These are phyloP conservation scores for Diogma glabrata DNA, from an alignment of 2,888 invertebrate species.

Conservation along the genomic window DNA sequence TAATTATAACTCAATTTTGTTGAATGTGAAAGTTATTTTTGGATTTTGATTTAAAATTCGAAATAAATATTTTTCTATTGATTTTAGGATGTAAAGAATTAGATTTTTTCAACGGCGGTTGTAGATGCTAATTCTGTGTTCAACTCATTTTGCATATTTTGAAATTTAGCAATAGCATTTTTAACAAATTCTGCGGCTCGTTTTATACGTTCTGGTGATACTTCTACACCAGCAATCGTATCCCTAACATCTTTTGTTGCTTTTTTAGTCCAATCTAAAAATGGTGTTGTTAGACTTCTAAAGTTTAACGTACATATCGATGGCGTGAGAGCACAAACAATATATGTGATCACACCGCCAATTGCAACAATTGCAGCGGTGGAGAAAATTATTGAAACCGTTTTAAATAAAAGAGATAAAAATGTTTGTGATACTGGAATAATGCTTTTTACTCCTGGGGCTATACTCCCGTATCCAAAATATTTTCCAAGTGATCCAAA, in stretches of 20 bases:
- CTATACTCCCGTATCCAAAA: background rate
- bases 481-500: background rate
- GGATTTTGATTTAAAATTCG: too few relatives aligned
- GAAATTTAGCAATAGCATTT: constrained; percentile 44
- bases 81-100: too few relatives aligned
- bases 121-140: too few relatives aligned
- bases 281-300: constrained; percentile 25
- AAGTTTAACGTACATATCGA: constrained; percentile 42
- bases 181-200: constrained; percentile 41
- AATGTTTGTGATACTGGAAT: constrained; percentile 25
- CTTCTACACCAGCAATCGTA: constrained; percentile 21
- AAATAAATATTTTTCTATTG: too few relatives aligned
- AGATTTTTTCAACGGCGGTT: too few relatives aligned
- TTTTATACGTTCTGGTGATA: constrained; percentile 44
- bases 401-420: constrained; percentile 33
- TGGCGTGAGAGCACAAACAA: constrained; percentile 45
- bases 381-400: constrained; percentile 36
- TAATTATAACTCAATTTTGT: too few relatives aligned
- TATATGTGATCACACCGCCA: constrained; percentile 41
- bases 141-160: constrained; percentile 28
- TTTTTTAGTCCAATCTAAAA: background rate
- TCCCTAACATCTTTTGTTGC: background rate
- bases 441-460: constrained; percentile 15
- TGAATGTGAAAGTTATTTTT: too few relatives aligned
- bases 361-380: constrained; percentile 38